Conservation (phyloP, 2,797 vertebrate species). For the Dendrocincla fuliginosa region DNA sequence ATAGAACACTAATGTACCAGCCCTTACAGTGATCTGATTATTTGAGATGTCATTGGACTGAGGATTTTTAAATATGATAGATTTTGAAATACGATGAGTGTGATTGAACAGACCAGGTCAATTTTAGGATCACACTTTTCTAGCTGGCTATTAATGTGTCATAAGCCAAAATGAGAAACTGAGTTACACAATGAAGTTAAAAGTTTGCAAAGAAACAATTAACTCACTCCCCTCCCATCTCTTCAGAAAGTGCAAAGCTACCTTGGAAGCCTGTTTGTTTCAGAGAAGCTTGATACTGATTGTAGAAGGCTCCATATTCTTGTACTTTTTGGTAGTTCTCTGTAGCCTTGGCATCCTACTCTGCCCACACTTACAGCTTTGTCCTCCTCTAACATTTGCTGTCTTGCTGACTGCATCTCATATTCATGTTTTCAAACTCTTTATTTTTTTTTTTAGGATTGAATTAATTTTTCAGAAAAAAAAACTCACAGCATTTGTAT, state of each 20-base stretch:
- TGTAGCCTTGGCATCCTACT: neutral
- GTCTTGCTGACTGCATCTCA: neutral
- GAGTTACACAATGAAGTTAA: neutral
- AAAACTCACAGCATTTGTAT: neutral
- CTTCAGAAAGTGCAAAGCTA: neutral
- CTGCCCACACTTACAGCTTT: neutral
- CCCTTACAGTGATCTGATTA: neutral
- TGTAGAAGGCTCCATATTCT: neutral
- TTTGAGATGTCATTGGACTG: neutral
- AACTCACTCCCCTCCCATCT: neutral
- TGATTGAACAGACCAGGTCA: neutral
- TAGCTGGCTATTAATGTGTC: neutral
- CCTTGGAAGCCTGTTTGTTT: neutral
- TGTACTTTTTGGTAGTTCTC: neutral
- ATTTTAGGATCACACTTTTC: neutral
- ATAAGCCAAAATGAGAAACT: neutral
- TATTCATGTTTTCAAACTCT: neutral
- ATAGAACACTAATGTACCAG: neutral
- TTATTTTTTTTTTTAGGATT: neutral
- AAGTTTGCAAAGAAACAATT: neutral
- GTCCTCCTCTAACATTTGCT: neutral
- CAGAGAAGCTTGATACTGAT: neutral
- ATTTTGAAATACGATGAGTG: neutral
- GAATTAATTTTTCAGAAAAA: slow-evolving; percentile 7
- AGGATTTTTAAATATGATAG: neutral